phyloP scores from a whole-genome alignment of 2,113 vertebrate species.

The Aptenodytes patagonicus region DNA sequence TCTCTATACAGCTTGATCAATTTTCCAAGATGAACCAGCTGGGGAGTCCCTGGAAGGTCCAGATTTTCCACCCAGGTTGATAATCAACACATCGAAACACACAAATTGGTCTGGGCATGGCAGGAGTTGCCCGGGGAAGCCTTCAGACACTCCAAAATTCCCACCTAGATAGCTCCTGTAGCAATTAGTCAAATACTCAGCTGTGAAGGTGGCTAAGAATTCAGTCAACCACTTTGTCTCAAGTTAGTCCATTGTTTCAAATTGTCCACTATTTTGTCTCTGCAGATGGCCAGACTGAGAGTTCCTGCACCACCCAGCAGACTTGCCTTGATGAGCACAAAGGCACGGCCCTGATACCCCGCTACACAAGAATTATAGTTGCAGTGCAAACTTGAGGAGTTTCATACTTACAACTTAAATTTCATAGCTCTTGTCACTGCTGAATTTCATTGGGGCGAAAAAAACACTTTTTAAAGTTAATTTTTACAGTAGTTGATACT shows the following conservation, averaged over 20 bases:
- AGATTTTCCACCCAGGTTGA: neutral
- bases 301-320: neutral
- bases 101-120: neutral
- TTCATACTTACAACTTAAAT: neutral
- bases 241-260: neutral
- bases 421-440: neutral
- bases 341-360: neutral
- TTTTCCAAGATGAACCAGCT: neutral
- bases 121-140: neutral
- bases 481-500: neutral
- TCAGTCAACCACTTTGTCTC: neutral
- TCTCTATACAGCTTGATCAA: neutral
- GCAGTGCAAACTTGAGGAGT: neutral
- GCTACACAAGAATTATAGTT: neutral
- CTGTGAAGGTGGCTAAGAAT: neutral
- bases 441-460: neutral
- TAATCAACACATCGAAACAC: neutral
- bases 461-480: neutral
- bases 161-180: neutral
- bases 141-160: neutral
- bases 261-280: neutral
- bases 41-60: neutral
- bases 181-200: neutral
- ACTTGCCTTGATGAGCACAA: neutral
- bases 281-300: neutral